These are phyloP conservation scores for Chironomus tepperi DNA, from an alignment of 1,140 invertebrate genomes.

Conservation along the genomic window DNA sequence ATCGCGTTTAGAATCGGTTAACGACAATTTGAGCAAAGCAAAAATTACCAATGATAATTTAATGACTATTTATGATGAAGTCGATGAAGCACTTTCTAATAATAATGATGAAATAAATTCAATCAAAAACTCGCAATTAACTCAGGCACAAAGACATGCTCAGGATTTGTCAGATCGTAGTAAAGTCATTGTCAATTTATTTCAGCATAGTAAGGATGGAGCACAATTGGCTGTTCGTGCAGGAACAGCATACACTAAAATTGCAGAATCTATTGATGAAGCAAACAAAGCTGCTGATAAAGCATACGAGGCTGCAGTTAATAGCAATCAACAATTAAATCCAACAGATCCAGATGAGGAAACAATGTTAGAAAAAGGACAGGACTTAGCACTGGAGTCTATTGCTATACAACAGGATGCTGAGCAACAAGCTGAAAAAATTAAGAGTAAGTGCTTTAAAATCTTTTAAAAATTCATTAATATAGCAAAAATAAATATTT, in stretches of 20 bases:
- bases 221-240: constrained; percentile 38
- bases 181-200: constrained; percentile 46
- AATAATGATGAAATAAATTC: not conserved
- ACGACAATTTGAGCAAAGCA: constrained; percentile 27
- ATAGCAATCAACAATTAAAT: constrained; percentile 34
- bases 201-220: constrained; percentile 37
- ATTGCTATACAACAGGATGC: constrained; percentile 40
- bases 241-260: constrained; percentile 69
- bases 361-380: constrained; percentile 42
- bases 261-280: constrained; percentile 57
- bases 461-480: not conserved
- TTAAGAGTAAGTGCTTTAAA: constrained; percentile 36
- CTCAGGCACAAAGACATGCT: constrained; percentile 56
- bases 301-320: constrained; percentile 45
- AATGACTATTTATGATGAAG: constrained; percentile 26
- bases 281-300: constrained; percentile 53
- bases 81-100: constrained; percentile 26
- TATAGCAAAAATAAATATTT: not conserved
- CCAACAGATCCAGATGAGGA: constrained; percentile 35
- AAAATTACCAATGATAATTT: constrained; percentile 26
- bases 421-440: constrained; percentile 40
- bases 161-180: constrained; percentile 51
- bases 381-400: constrained; percentile 39
- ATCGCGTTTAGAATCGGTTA: constrained; percentile 28
- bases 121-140: constrained; percentile 35